phyloP scores from a whole-genome alignment of 2,113 vertebrate species.

The Sinocyclocheilus anshuiensis region DNA sequence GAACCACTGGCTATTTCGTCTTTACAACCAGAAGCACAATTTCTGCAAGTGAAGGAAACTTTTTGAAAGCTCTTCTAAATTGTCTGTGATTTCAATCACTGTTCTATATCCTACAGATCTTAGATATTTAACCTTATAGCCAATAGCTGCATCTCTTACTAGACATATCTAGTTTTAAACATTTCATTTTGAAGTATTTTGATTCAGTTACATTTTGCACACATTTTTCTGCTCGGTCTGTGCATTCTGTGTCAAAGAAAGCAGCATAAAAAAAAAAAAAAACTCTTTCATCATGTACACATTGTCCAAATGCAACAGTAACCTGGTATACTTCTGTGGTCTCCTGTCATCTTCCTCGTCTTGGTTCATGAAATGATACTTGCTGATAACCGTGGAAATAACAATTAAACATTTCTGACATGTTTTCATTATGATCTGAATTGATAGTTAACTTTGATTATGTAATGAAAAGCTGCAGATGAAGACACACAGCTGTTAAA shows the following conservation, averaged over 20 bases:
- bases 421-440: slow-evolving; percentile 6
- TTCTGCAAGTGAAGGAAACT: not conserved
- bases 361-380: slow-evolving; percentile 5
- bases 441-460: not conserved
- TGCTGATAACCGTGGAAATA: slow-evolving; percentile 12
- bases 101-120: not conserved
- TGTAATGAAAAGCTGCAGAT: not conserved
- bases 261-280: slow-evolving; percentile 4
- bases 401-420: slow-evolving; percentile 36
- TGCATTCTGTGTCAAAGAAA: slow-evolving; percentile 26
- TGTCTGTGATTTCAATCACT: slow-evolving; percentile 1
- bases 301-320: not conserved
- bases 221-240: slow-evolving; percentile 3
- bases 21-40: slow-evolving; percentile 20
- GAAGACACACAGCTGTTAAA: not conserved
- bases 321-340: not conserved
- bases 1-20: not conserved
- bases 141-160: not conserved
- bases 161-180: slow-evolving; percentile 1
- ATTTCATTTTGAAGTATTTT: slow-evolving; percentile 21
- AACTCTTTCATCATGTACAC: slow-evolving; percentile 12
- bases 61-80: not conserved
- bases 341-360: not conserved
- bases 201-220: slow-evolving; percentile 8
- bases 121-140: slow-evolving; percentile 15